Evolutionary conservation across 1,140 invertebrate species (phyloP), one percentile per base, ranked within the genome.

Genomic region (Heliconius melpomene): DNA sequence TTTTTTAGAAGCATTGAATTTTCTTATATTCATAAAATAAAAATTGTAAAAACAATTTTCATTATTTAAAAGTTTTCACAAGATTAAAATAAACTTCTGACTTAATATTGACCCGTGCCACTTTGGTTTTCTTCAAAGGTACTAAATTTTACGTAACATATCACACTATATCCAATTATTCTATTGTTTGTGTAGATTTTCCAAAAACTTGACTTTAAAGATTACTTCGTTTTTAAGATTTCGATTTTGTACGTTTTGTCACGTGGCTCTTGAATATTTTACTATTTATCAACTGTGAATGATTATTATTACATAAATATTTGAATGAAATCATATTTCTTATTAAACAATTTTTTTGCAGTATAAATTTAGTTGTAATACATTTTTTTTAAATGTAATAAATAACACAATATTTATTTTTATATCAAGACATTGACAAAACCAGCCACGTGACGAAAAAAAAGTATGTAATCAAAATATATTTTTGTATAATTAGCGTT

Each of bases 401-500:
- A 46, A 46, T 46, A 46, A 46, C 13, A 16, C 13, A 46, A 46
- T 46, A 46, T 46, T 46, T 16, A 16, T 20, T 7, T 20, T 52
- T 20, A 52, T 52, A 20, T 52, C 0, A 71, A 71, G 1, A 71
- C 16, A 26, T 6, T 36, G 13, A 46, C 16, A 38, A 32, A 38
- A 72, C 6, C 20, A 36, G 60, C 26, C 60, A 66, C 60, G 60
- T 66, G 60, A 66, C 23, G 6, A 66, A 29, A 7, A 66, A 29
- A n/a, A 29, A 16, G 3, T 36, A 36, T 36, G 0, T 66, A 66
- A 26, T 66, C 26, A 76, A 76, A 52, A 66, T 80, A 80, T 80
- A 80, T 80, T 80, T 80, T 80, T 80, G 71, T 80, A 80, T 72
- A 73, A 38, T 80, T 80, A 80, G 74, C 79, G 23, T 76, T 76